Evolutionary conservation across 2,888 invertebrate species (phyloP), one percentile per base, ranked within the genome.

Genomic region (Idaea biselata): DNA sequence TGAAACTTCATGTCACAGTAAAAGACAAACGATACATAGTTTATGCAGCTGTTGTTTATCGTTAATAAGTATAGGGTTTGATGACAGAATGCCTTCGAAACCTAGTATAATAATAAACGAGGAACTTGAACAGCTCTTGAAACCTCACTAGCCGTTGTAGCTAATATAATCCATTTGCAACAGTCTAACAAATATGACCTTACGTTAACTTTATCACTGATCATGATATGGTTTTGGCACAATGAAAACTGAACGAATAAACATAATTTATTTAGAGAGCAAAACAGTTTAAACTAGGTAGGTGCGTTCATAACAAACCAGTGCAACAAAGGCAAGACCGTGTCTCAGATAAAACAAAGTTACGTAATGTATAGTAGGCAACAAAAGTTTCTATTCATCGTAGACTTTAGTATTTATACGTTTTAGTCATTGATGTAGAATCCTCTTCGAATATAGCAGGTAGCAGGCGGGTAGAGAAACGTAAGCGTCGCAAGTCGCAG

Each of bases 211-310:
- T 76, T 86, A 89, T 88, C 87, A 86, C 87, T 84, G 86, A 86
- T 84, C 69, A 86, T 86, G 88, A 90, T 90, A 91, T 91, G 89
- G 84, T 87, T 88, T 86, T 86, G 86, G 86, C 86, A 86, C 86
- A 83, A 78, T 81, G 76, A 81, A 81, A 81, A 81, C 77, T 74
- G 75, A 77, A 76, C 70, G 68, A 70, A 68, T 73, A 70, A 66
- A 74, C 67, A 72, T 55, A 18, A 74, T 77, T 70, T 69, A 72
- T 74, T 69, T 79, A 83, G 81, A 82, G 83, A 82, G 80, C 82
- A 73, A 76, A 75, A 70, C 72, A 72, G 33, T 71, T 63, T 63
- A 73, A 71, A 18, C 56, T 56, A 56, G 44, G 5, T 56, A 66
- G 68, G 67, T 73, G 68, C 65, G 65, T 64, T 58, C 60, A 63